Percentiles rank a stretch among this genome's conserved stretches.
These are phyloP conservation scores for Otolemur crassicaudatus DNA, from an alignment of 2,797 vertebrate genomes.

Conservation along the genomic window DNA sequence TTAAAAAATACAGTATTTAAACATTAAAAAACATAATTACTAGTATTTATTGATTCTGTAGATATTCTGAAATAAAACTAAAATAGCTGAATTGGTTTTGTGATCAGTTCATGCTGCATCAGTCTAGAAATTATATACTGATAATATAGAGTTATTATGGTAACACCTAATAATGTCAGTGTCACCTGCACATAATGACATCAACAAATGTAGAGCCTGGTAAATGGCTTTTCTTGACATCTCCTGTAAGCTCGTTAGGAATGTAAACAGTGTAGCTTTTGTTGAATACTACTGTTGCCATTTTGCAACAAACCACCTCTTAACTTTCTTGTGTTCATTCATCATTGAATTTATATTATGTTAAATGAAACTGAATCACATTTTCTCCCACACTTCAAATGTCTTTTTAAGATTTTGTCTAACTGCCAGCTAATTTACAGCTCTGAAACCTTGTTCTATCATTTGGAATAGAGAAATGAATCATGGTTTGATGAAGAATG, in stretches of 20 bases:
- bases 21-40: no score
- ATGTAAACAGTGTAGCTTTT: not conserved
- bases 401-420: slow-evolving; percentile 67
- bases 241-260: slow-evolving; percentile 12
- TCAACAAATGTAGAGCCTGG: not conserved
- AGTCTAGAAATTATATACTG: not conserved
- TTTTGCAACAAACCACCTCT: slow-evolving; percentile 46
- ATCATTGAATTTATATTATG: slow-evolving; percentile 41
- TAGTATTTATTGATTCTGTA: slow-evolving; percentile 27
- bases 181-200: not conserved
- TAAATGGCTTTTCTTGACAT: slow-evolving; percentile 2
- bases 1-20: no score
- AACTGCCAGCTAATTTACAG: slow-evolving; percentile 76
- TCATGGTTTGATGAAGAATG: slow-evolving; percentile 67
- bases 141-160: not conserved
- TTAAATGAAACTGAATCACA: slow-evolving; percentile 64
- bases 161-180: not conserved
- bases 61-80: slow-evolving; percentile 43
- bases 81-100: not conserved
- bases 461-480: slow-evolving; percentile 70
- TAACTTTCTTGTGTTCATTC: slow-evolving; percentile 31
- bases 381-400: slow-evolving; percentile 55
- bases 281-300: slow-evolving; percentile 21
- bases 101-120: not conserved
- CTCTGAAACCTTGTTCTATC: slow-evolving; percentile 65